Percentiles rank a stretch among this genome's conserved stretches.
Conservation (phyloP, 1,140 invertebrate genomes). For the Cotesia glomerata region DNA sequence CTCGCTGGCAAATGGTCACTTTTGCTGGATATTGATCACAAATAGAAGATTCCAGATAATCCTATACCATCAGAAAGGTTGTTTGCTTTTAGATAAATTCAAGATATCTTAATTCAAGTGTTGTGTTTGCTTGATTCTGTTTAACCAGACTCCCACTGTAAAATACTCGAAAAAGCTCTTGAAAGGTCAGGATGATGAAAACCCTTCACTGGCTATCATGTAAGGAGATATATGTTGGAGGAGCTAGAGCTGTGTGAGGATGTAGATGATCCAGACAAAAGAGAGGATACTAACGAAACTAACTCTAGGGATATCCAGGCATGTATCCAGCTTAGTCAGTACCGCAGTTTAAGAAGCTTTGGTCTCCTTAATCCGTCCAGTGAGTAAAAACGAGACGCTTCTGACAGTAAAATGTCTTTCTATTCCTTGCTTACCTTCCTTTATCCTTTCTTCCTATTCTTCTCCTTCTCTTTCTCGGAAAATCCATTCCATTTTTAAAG, state of each 20-base stretch:
- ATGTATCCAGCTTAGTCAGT: conserved; percentile 61
- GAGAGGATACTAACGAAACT: conserved; percentile 34
- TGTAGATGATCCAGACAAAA: conserved; percentile 48
- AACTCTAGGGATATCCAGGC: conserved; percentile 46
- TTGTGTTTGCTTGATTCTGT: neutral
- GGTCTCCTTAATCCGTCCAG: conserved; percentile 58
- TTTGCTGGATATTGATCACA: too few species aligned
- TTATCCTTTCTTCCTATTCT: neutral
- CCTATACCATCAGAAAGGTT: neutral
- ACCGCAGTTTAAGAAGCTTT: conserved; percentile 64
- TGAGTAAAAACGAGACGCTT: conserved; percentile 54
- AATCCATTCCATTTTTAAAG: neutral
- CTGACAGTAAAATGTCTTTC: neutral
- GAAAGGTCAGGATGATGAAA: conserved; percentile 13
- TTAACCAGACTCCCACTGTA: neutral
- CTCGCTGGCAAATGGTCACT: neutral
- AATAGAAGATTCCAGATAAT: neutral
- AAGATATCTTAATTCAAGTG: neutral
- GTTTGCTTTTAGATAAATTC: neutral
- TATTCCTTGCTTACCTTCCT: too few species aligned
- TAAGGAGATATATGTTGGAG: neutral
- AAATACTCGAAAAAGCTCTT: conserved; percentile 18
- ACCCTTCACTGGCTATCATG: conserved; percentile 14
- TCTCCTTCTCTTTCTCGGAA: neutral
- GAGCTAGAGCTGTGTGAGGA: conserved; percentile 39